A percentile compares a stretch with the other conserved stretches of the same genome.
Evolutionary conservation across 2,888 invertebrate genomes (phyloP).

Genomic region (Lasioglossum lativentre): DNA sequence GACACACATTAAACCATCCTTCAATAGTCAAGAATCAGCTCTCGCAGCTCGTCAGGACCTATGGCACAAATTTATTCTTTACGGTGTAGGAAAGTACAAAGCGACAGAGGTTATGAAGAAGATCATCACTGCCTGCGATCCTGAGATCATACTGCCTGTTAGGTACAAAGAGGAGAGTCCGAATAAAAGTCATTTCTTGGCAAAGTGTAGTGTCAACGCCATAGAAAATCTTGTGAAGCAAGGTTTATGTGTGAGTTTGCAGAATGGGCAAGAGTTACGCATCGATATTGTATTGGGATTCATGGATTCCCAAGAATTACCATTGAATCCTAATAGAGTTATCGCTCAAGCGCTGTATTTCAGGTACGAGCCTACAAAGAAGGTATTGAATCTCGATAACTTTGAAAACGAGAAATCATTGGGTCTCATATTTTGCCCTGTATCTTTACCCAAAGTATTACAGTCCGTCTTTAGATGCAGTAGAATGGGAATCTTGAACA

Average conservation of each 20-base stretch:
- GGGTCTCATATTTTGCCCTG: constrained; percentile 78
- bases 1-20: constrained; percentile 75
- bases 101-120: constrained; percentile 73
- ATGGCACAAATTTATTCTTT: constrained; percentile 83
- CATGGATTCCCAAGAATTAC: constrained; percentile 71
- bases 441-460: constrained; percentile 77
- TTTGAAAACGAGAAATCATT: constrained; percentile 78
- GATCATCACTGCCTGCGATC: constrained; percentile 72
- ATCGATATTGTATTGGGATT: constrained; percentile 81
- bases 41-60: constrained; percentile 78
- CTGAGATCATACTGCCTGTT: constrained; percentile 78
- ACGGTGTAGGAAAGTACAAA: constrained; percentile 67
- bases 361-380: constrained; percentile 75
- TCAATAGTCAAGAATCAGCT: constrained; percentile 70
- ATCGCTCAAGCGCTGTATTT: constrained; percentile 73
- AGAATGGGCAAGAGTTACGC: constrained; percentile 67
- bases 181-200: constrained; percentile 77
- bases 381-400: constrained; percentile 78
- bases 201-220: constrained; percentile 72
- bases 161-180: constrained; percentile 74
- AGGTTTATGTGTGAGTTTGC: constrained; percentile 71
- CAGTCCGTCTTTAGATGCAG: constrained; percentile 75
- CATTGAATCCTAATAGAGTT: constrained; percentile 72
- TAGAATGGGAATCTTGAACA: constrained; percentile 67
- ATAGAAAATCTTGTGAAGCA: constrained; percentile 77